Conservation (phyloP, 2,113 vertebrate genomes). For the Mesocricetus auratus region DNA sequence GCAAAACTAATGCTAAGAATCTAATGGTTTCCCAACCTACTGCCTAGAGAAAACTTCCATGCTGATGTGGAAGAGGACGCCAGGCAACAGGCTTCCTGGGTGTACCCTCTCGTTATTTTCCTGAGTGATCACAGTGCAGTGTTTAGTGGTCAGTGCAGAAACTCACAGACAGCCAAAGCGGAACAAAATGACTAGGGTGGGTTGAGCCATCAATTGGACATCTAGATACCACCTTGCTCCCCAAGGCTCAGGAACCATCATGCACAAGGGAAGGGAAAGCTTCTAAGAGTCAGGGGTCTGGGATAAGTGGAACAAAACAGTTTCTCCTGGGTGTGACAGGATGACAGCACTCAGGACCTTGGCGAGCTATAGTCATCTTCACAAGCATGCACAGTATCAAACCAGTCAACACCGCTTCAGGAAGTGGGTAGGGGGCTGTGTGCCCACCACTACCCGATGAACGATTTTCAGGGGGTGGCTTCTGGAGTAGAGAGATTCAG, state of each 20-base stretch:
- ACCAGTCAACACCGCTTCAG: neutral
- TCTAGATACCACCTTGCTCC: neutral
- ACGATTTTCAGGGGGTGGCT: neutral
- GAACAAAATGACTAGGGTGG: neutral
- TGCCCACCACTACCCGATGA: neutral
- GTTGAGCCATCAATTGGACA: neutral
- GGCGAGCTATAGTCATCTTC: neutral
- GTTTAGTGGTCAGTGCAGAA: neutral
- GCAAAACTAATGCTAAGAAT: neutral
- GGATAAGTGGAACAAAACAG: neutral
- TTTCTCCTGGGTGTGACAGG: neutral
- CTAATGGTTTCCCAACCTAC: neutral
- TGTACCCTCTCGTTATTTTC: neutral
- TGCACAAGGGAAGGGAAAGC: neutral
- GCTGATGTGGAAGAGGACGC: rapidly evolving
- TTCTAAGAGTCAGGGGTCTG: neutral
- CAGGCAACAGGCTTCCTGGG: rapidly evolving
- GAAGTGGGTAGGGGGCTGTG: neutral
- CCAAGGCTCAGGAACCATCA: neutral
- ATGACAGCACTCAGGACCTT: neutral
- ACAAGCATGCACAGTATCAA: neutral
- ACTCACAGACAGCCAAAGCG: neutral
- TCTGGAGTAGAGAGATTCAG: neutral
- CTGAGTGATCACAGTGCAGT: neutral
- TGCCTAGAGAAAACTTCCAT: neutral